Evolutionary conservation across 2,797 vertebrate species (phyloP).

Genomic region (Eutrigla gurnardus): DNA sequence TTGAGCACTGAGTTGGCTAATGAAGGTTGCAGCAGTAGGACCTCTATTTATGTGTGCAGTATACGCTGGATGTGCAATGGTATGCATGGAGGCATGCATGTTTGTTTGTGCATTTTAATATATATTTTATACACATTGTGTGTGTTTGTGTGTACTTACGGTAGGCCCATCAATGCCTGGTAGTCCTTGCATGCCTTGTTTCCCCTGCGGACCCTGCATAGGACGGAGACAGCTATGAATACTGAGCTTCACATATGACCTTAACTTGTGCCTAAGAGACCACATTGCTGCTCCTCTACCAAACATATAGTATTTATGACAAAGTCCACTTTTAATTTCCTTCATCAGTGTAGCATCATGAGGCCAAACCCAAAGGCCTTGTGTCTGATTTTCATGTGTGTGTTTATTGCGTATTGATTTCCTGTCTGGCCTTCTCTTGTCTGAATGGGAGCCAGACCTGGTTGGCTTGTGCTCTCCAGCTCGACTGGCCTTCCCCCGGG

Average conservation of each 20-base stretch:
- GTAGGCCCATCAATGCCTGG: slow-evolving; percentile 90
- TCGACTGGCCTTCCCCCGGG: slow-evolving; percentile 42
- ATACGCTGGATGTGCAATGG: neutral
- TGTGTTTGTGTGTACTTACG: slow-evolving; percentile 82
- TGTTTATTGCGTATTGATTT: slow-evolving; percentile 79
- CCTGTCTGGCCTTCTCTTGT: slow-evolving; percentile 55
- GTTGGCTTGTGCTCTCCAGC: slow-evolving; percentile 33
- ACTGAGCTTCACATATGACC: slow-evolving; percentile 18
- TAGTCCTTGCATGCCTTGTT: slow-evolving; percentile 88
- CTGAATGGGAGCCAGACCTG: slow-evolving; percentile 59
- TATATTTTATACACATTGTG: slow-evolving; percentile 15
- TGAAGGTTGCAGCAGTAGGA: neutral
- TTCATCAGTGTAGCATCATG: slow-evolving; percentile 39
- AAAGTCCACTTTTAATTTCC: slow-evolving; percentile 46
- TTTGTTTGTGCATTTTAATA: slow-evolving; percentile 10
- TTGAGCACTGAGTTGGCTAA: slow-evolving; percentile 1
- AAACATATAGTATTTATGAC: slow-evolving; percentile 47
- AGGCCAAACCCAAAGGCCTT: slow-evolving; percentile 17
- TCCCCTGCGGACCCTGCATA: slow-evolving; percentile 89
- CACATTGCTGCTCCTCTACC: slow-evolving; percentile 24
- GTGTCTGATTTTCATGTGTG: slow-evolving; percentile 54
- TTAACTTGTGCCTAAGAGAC: slow-evolving; percentile 18
- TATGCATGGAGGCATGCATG: neutral
- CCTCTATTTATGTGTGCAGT: neutral
- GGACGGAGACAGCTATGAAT: slow-evolving; percentile 46